A percentile compares a stretch with the other conserved stretches of the same genome.
Conservation (phyloP, 2,113 vertebrate genomes). For the Alaudala cheleensis region DNA sequence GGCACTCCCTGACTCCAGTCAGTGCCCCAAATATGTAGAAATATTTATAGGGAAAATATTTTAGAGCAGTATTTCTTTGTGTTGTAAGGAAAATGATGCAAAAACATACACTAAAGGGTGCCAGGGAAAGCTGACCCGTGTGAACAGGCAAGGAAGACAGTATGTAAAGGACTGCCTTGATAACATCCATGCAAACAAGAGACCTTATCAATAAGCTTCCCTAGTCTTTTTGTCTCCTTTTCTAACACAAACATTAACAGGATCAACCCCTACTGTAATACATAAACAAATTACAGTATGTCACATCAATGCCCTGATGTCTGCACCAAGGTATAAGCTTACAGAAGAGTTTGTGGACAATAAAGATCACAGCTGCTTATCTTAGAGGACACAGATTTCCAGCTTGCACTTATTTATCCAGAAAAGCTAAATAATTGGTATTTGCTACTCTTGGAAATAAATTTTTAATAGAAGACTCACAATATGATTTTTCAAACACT, state of each 20-base stretch:
- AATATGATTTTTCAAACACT: neutral
- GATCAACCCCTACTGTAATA: neutral
- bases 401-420: neutral
- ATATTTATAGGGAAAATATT: neutral
- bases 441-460: neutral
- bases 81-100: neutral
- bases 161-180: neutral
- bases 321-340: neutral
- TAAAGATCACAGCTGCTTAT: neutral
- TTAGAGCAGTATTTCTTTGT: neutral
- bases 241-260: neutral
- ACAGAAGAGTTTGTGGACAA: neutral
- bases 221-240: neutral
- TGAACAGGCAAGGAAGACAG: neutral
- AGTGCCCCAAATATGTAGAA: neutral
- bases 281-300: neutral
- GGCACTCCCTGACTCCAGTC: neutral
- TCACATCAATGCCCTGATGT: neutral
- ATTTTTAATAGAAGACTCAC: neutral
- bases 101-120: neutral
- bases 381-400: neutral
- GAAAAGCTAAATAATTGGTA: neutral
- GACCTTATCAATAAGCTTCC: neutral
- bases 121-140: fast-evolving
- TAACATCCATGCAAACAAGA: neutral